These are phyloP conservation scores for Spodoptera exigua DNA, from an alignment of 2,888 invertebrate species.

Conservation along the genomic window DNA sequence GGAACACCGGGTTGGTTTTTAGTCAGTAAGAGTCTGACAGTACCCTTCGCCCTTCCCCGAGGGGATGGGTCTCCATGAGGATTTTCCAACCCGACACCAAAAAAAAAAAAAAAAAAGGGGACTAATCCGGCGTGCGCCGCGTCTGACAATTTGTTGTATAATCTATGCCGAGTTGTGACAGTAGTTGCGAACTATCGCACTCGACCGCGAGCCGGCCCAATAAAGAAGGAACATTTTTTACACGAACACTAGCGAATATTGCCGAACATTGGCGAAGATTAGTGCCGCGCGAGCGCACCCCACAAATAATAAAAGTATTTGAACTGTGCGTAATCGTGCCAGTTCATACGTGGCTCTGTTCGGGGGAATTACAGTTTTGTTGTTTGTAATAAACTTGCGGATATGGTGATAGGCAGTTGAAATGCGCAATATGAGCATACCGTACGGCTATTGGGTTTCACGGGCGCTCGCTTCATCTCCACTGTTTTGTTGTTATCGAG, in stretches of 20 bases:
- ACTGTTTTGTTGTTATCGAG: too few species aligned
- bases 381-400: slow-evolving; percentile 42
- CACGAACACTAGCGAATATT: slow-evolving; percentile 55
- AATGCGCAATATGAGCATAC: slow-evolving; percentile 8
- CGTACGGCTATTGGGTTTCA: slow-evolving; percentile 22
- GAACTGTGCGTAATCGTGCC: slow-evolving; percentile 54
- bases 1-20: too few species aligned
- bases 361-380: slow-evolving; percentile 46
- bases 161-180: slow-evolving; percentile 49
- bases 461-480: slow-evolving; percentile 11
- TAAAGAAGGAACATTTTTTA: slow-evolving; percentile 60
- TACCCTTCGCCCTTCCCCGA: too few species aligned
- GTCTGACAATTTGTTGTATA: slow-evolving; percentile 35
- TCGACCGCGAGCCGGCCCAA: slow-evolving; percentile 56
- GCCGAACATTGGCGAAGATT: slow-evolving; percentile 56
- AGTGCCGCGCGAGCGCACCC: slow-evolving; percentile 57
- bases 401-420: slow-evolving; percentile 40
- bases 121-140: slow-evolving; percentile 28
- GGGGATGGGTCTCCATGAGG: too few species aligned
- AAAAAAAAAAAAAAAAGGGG: too few species aligned
- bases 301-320: slow-evolving; percentile 58
- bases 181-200: slow-evolving; percentile 62
- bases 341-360: slow-evolving; percentile 38
- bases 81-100: too few species aligned
- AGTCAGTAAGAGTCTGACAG: too few species aligned